phyloP scores from a whole-genome alignment of 2,797 vertebrate genomes.

The Thripadectes ignobilis region DNA sequence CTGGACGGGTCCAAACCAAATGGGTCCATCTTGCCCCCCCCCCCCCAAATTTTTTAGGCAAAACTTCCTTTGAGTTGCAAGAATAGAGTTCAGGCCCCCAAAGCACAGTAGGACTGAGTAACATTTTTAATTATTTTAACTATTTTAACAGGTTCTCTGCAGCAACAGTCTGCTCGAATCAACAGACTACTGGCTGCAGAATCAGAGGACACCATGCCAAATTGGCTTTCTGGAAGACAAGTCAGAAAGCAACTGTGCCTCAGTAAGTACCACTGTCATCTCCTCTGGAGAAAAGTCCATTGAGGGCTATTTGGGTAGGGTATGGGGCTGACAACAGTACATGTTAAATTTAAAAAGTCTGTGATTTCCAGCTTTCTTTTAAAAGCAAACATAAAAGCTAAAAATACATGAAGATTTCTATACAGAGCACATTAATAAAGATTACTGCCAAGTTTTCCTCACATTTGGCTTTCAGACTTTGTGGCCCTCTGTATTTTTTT shows the following conservation, averaged over 20 bases:
- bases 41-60: neutral
- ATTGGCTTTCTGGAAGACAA: conserved; percentile 90
- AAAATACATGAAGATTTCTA: neutral
- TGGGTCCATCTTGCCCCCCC: neutral
- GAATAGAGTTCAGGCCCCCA: neutral
- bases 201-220: conserved; percentile 89
- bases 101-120: neutral
- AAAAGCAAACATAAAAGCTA: neutral
- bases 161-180: conserved; percentile 90
- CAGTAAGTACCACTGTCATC: conserved; percentile 82
- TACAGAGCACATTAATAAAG: neutral
- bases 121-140: neutral
- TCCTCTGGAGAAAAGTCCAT: neutral
- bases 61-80: neutral
- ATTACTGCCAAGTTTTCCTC: neutral
- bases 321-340: neutral
- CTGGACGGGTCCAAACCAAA: neutral
- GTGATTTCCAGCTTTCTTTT: neutral
- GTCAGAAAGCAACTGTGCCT: conserved; percentile 83
- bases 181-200: conserved; percentile 94
- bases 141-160: conserved; percentile 87
- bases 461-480: neutral
- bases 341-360: neutral
- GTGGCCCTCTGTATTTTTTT: neutral
- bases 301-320: neutral